Base-by-base conservation (phyloP, 2,797 vertebrate genomes). In the Dromococcyx pavoninus region DNA sequence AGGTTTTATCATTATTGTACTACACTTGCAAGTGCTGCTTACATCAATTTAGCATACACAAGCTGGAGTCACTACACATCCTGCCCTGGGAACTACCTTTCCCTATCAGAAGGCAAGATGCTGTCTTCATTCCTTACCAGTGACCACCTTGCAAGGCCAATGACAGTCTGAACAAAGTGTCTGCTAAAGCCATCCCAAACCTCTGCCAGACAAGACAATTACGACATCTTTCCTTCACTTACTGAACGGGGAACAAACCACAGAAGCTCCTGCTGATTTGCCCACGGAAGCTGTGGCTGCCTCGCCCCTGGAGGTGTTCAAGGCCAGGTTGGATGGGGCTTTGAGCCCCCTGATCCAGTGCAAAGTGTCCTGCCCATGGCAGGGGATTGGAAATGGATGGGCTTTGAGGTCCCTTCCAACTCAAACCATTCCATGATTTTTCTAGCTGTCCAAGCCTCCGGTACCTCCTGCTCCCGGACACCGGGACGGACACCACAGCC, bases 121-220 rank as follows among this genome's bases (percentile, higher is more conserved):
- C 48, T 32, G 30, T 11, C n/a, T 37, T 53, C 28, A 12, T 4
- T 56, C 77, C 48, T 37, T 32, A 64, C 11, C 13, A 22, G 74
- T 32, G 41, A 41, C 3, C 9, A 4, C 37, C 22, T 39, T 23
- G 39, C 43, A 17, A 57, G 54, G 3, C 12, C 46, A 50, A 16
- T n/a, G 18, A 7, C 0, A 65, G 13, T 2, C 13, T 56, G 54
- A 44, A 8, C 2, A 1, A 61, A 54, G 9, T 1, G 3, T 2
- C 32, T 0, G 3, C 69, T 39, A 12, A 65, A 57, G 5, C 35
- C 43, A 33, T 3, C 25, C 27, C n/a, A 44, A 41, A 48, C 28
- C n/a, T 23, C 51, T 21, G 44, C 14, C 80, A 37, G 48, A 7
- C 3, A 10, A 37, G 3, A 1, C 10, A 67, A 75, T 6, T 8